Base-by-base conservation (phyloP, 2,888 invertebrate genomes). In the Clitarchus hookeri region DNA sequence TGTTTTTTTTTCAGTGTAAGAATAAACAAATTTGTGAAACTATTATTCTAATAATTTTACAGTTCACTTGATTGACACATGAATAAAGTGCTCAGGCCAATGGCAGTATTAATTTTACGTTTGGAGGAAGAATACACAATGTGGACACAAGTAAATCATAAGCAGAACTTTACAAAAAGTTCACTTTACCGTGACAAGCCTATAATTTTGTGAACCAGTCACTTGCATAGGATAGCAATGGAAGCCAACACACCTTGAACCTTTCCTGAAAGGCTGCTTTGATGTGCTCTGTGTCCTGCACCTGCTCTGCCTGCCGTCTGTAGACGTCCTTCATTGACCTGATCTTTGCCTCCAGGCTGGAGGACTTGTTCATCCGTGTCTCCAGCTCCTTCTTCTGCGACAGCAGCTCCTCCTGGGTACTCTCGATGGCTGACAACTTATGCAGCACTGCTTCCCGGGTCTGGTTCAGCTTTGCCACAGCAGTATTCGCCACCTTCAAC, bases 351-450 rank as follows among this genome's bases (percentile, higher is more conserved):
- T 85, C 54, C 16, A 78, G 26, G 26, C 44, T 16, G 44, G 44
- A 23, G 16, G 26, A 26, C 6, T 27, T 27, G 19, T 25, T 25
- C 80, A 85, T 6, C 2, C 53, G 44, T 9, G 26, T 12, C 53
- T 12, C 92, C 92, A 84, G 93, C 93, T 0, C 93, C 92, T 0
- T 90, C 88, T 4, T 96, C 92, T 87, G 79, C 27, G 26, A 16
- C 44, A 85, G 79, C 85, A 85, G 25, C 36, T 79, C 44, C 79
- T 44, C 26, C 23, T 80, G 44, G 13, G 8, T 23, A n/a, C 65
- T 19, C 65, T 65, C 65, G 23, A 65, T n/a, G 65, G n/a, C n/a
- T 19, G 65, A 65, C 65, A 65, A n/a, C 65, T 65, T 27, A 8
- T 48, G 48, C 84, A 9, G 16, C 65, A 84, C 77, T 6, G 54